Percentiles rank a stretch among this genome's conserved stretches.
phyloP scores from a whole-genome alignment of 2,888 invertebrate genomes.

The Trypoxylon attenuatum region DNA sequence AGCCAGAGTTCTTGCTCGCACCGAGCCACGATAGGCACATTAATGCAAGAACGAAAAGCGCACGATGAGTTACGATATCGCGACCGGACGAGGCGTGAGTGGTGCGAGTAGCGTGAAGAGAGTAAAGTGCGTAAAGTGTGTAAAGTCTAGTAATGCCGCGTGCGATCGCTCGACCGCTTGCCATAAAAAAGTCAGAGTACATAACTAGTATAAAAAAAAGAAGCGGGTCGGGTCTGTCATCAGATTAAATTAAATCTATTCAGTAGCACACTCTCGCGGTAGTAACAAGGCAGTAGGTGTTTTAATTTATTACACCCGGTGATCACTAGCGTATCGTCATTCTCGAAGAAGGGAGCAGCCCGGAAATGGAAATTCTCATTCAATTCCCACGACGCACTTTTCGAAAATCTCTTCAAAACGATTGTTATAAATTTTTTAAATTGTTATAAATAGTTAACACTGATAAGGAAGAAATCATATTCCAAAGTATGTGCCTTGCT shows the following conservation, averaged over 20 bases:
- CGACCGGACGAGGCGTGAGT: no score
- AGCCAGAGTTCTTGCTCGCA: no score
- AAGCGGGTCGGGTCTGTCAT: not conserved
- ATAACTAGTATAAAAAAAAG: not conserved
- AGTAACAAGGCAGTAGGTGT: not conserved
- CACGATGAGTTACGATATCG: no score
- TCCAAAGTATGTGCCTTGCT: no score
- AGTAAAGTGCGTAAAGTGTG: not conserved
- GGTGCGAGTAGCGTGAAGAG: no score
- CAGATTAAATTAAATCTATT: not conserved
- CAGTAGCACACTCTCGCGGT: not conserved
- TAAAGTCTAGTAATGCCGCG: not conserved
- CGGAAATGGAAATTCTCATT: not conserved
- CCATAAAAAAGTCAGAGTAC: not conserved
- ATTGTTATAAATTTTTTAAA: no score
- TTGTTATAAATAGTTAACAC: no score
- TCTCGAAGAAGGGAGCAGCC: not conserved
- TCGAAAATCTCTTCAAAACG: no score
- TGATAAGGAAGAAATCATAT: no score
- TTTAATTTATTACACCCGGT: not conserved
- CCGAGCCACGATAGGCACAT: no score
- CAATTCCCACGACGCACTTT: no score
- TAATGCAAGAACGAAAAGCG: no score
- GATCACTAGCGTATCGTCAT: not conserved
- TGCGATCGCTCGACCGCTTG: not conserved